Conservation (phyloP, 2,797 vertebrate species). For the Sebastes vulpes region DNA sequence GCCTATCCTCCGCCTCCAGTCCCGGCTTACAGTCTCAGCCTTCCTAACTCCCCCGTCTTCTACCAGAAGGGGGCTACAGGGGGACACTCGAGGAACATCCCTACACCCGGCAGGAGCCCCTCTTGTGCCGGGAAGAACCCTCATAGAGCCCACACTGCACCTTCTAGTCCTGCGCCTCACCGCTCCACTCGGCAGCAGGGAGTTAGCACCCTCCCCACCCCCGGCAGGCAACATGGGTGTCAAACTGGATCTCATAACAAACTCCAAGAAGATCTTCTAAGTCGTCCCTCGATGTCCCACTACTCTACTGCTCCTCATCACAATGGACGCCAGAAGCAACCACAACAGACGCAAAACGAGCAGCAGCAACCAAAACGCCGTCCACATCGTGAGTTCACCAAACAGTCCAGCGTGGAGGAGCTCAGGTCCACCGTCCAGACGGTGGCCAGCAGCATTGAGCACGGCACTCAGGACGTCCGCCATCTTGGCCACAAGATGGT, state of each 20-base stretch:
- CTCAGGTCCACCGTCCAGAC: constrained; percentile 60
- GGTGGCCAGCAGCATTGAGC: constrained; percentile 50
- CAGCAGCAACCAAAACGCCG: constrained; percentile 1
- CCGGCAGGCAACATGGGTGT: not conserved
- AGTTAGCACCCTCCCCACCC: not conserved
- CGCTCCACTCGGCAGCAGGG: constrained; percentile 3
- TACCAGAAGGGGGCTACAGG: constrained; percentile 14
- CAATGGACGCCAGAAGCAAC: constrained; percentile 1
- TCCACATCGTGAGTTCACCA: constrained; percentile 6
- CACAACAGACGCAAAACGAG: not conserved
- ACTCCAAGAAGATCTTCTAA: not conserved
- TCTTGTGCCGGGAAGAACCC: not conserved
- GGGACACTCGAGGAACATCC: constrained; percentile 31
- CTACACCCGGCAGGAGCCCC: constrained; percentile 17
- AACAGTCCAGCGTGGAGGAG: constrained; percentile 67
- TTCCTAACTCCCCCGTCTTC: constrained; percentile 57
- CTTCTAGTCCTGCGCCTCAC: constrained; percentile 27
- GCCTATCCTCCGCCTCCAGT: constrained; percentile 68
- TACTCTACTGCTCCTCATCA: not conserved
- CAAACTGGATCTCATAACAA: not conserved
- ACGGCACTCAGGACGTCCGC: constrained; percentile 41
- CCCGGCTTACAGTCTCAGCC: constrained; percentile 58
- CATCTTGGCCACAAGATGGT: constrained; percentile 70
- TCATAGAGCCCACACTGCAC: constrained; percentile 26
- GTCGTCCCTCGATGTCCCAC: not conserved